These are phyloP conservation scores for Cecropterus lyciades DNA, from an alignment of 1,140 invertebrate species.

Conservation along the genomic window DNA sequence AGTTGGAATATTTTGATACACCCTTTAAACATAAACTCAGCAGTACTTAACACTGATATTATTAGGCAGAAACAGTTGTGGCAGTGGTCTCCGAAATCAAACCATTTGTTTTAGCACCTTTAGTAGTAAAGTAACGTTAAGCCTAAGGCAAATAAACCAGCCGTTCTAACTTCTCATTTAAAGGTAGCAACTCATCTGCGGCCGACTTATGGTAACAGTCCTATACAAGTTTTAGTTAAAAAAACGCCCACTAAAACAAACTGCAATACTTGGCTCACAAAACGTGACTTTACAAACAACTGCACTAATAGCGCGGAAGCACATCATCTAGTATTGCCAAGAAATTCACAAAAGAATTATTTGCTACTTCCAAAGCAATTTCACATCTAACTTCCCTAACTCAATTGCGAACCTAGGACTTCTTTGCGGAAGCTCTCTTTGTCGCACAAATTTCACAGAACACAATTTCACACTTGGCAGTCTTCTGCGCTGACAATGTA, in stretches of 20 bases:
- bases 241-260: constrained; percentile 19
- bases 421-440: constrained; percentile 31
- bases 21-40: no score
- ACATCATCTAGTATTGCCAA: constrained; percentile 47
- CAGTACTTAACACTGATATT: no score
- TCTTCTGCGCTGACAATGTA: constrained; percentile 21
- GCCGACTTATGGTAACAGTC: no score
- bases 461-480: constrained; percentile 29
- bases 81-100: no score
- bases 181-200: no score
- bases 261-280: constrained; percentile 42
- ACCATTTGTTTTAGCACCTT: no score
- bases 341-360: constrained; percentile 55
- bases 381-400: constrained; percentile 53
- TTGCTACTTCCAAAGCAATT: constrained; percentile 53
- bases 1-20: no score
- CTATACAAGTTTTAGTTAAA: no score
- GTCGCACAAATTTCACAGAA: constrained; percentile 31
- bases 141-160: no score
- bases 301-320: constrained; percentile 45
- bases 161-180: no score
- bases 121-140: no score
- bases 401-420: constrained; percentile 44
- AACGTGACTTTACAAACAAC: constrained; percentile 43
- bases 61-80: no score